Percentiles rank a stretch among this genome's conserved stretches.
Evolutionary conservation across 2,888 invertebrate species (phyloP).

Genomic region (Ephialtes manifestator): DNA sequence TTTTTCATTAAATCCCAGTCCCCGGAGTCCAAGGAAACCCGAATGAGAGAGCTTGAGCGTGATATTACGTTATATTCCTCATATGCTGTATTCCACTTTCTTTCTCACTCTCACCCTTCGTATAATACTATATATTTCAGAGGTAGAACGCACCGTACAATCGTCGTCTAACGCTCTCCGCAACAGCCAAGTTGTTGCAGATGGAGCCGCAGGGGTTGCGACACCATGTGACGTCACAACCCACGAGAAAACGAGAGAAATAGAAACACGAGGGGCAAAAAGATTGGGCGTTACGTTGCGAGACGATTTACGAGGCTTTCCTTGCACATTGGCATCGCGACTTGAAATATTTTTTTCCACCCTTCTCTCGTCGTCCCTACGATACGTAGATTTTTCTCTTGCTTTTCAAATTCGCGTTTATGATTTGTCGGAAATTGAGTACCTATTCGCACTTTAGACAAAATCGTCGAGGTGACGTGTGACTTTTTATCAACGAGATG

Average conservation of each 20-base stretch:
- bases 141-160: not conserved
- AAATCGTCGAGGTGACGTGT: not conserved
- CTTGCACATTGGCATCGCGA: not conserved
- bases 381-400: slow-evolving; percentile 6
- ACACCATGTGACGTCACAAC: slow-evolving; percentile 44
- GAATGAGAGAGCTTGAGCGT: slow-evolving; percentile 72
- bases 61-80: slow-evolving; percentile 80
- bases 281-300: slow-evolving; percentile 1
- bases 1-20: slow-evolving; percentile 83
- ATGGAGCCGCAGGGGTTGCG: slow-evolving; percentile 58
- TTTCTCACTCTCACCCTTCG: slow-evolving; percentile 50
- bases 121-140: slow-evolving; percentile 10
- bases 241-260: slow-evolving; percentile 12
- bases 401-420: not conserved
- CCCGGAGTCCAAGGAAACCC: slow-evolving; percentile 73
- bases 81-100: slow-evolving; percentile 71
- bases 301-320: slow-evolving; percentile 18
- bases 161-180: not conserved
- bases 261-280: slow-evolving; percentile 13
- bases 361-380: not conserved
- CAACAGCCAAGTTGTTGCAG: slow-evolving; percentile 44
- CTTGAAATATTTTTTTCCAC: slow-evolving; percentile 7
- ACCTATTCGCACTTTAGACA: not conserved
- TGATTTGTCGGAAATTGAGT: slow-evolving; percentile 9
- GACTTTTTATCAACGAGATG: not conserved